A percentile compares a stretch with the other conserved stretches of the same genome.
Evolutionary conservation across 2,888 invertebrate species (phyloP).

Genomic region (Notodonta dromedarius): DNA sequence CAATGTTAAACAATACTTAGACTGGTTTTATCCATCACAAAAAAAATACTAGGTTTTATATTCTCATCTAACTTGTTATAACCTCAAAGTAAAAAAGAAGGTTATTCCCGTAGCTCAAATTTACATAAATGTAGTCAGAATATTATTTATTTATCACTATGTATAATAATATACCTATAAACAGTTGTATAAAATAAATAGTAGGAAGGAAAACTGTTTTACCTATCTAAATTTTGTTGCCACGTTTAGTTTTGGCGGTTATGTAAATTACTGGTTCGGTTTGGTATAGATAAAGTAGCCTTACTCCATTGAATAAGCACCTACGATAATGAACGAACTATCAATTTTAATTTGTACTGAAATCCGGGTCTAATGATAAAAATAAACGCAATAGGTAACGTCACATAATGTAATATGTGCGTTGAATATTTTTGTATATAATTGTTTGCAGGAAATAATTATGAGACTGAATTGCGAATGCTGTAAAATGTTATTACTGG

Average conservation of each 20-base stretch:
- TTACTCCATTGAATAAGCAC: slow-evolving; percentile 6
- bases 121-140: too few species aligned
- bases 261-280: slow-evolving; percentile 2
- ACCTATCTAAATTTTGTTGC: not conserved
- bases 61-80: too few species aligned
- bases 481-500: not conserved
- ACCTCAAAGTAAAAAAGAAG: too few species aligned
- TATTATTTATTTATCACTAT: too few species aligned
- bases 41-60: too few species aligned
- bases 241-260: not conserved
- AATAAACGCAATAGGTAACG: slow-evolving; percentile 4
- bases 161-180: not conserved
- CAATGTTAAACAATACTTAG: too few species aligned
- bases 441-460: slow-evolving; percentile 3
- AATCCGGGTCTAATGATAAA: slow-evolving; percentile 27
- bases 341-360: slow-evolving; percentile 18
- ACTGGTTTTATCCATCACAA: too few species aligned
- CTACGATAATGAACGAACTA: slow-evolving; percentile 18
- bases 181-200: not conserved
- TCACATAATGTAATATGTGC: slow-evolving; percentile 4
- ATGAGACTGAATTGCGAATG: not conserved
- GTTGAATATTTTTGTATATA: not conserved
- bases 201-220: not conserved
- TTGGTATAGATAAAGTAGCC: slow-evolving; percentile 6
- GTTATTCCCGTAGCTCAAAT: too few species aligned